These are phyloP conservation scores for Sylvia atricapilla DNA, from an alignment of 2,113 vertebrate genomes.

Conservation along the genomic window DNA sequence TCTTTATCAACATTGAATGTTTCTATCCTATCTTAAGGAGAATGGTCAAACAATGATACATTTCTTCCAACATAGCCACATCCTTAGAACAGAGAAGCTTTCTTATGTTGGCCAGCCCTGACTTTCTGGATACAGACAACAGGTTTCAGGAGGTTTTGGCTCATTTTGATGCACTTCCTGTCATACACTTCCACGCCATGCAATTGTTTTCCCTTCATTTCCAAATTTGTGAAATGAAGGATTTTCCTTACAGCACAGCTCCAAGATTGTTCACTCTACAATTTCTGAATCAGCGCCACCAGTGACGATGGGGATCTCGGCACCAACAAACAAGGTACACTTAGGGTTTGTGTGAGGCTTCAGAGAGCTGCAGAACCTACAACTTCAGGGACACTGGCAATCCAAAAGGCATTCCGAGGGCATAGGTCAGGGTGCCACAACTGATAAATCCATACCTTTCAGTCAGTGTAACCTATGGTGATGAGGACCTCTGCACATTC, in stretches of 20 bases:
- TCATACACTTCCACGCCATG: background rate
- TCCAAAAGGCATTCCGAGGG: background rate
- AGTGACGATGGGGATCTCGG: background rate
- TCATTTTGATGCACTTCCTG: background rate
- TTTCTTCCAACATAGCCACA: background rate
- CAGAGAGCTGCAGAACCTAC: background rate
- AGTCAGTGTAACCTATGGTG: fast-evolving
- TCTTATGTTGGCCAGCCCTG: background rate
- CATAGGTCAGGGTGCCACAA: background rate
- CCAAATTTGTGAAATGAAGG: background rate
- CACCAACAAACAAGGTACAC: background rate
- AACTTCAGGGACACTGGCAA: background rate
- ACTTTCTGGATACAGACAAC: background rate
- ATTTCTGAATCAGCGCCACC: background rate
- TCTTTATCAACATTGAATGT: background rate
- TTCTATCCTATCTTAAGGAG: background rate
- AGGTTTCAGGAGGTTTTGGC: background rate
- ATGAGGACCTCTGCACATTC: background rate
- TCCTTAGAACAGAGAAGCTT: background rate
- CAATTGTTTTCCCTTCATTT: background rate
- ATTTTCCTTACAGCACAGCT: background rate
- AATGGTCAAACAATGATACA: background rate
- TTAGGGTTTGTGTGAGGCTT: background rate
- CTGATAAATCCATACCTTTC: background rate
- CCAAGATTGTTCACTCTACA: background rate